Evolutionary conservation across 2,888 invertebrate genomes (phyloP).

Genomic region (Diachrysia chrysitis): DNA sequence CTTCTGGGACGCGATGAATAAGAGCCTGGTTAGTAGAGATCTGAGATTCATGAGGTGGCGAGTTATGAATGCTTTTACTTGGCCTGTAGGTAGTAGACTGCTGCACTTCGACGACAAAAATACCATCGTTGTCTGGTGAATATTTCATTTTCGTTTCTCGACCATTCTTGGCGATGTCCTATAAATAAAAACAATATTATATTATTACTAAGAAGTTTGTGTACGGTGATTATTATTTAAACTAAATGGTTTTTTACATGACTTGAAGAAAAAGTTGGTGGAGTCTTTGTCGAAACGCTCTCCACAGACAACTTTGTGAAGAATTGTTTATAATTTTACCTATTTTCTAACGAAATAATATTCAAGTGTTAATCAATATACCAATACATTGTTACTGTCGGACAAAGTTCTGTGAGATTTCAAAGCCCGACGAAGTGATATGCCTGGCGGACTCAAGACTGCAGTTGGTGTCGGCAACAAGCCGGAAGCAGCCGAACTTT

Average conservation of each 20-base stretch:
- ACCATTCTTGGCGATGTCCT: conserved; percentile 92
- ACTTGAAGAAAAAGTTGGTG: no score
- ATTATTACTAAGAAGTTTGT: no score
- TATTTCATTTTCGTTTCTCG: conserved; percentile 93
- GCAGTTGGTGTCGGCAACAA: conserved; percentile 21
- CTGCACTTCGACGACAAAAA: conserved; percentile 92
- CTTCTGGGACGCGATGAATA: conserved; percentile 83
- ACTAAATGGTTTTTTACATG: no score
- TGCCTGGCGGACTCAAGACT: conserved; percentile 8
- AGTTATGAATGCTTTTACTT: conserved; percentile 73
- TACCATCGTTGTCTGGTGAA: conserved; percentile 92
- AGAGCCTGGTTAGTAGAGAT: conserved; percentile 86
- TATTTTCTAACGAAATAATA: conserved; percentile 30
- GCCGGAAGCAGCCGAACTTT: conserved; percentile 29
- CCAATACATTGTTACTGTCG: background rate
- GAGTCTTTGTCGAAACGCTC: no score
- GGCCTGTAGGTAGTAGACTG: conserved; percentile 82
- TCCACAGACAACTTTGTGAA: no score
- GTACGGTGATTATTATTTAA: no score
- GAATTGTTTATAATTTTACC: no score
- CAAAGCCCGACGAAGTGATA: background rate
- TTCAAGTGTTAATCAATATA: background rate
- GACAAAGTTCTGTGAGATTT: conserved; percentile 27
- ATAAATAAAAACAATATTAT: conserved; percentile 54
- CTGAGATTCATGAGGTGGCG: conserved; percentile 79